Conservation (phyloP, 2,888 invertebrate genomes). For the Branchellion lobata region DNA sequence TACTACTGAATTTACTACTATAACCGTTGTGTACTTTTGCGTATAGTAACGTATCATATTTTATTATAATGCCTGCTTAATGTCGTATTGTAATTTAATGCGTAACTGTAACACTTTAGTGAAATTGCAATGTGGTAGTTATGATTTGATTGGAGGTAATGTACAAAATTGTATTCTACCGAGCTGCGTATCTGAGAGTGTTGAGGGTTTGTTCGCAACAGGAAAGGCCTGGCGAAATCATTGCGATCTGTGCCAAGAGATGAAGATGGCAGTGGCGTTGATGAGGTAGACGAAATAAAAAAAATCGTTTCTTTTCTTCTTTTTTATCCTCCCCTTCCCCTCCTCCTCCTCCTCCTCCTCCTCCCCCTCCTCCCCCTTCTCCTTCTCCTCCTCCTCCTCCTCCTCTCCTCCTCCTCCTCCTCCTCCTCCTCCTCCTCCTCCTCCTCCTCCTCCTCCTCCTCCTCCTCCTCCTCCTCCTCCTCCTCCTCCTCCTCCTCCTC, state of each 20-base stretch:
- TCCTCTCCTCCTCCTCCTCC: constrained; percentile 86
- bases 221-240: constrained; percentile 94
- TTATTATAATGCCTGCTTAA: no score
- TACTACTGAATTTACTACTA: no score
- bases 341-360: constrained; percentile 55
- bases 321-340: no score
- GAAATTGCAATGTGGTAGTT: background rate
- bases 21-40: no score
- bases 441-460: constrained; percentile 90
- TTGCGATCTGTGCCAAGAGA: constrained; percentile 89
- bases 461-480: constrained; percentile 90
- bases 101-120: no score
- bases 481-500: background rate
- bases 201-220: constrained; percentile 97
- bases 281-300: constrained; percentile 8
- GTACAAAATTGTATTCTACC: constrained; percentile 52
- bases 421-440: constrained; percentile 92
- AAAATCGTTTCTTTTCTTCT: background rate
- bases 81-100: no score
- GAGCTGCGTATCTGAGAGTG: constrained; percentile 93
- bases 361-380: constrained; percentile 70
- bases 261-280: no score
- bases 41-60: no score
- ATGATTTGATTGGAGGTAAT: background rate
- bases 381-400: constrained; percentile 89